phyloP scores from a whole-genome alignment of 2,797 vertebrate species.

The Streptopelia turtur region DNA sequence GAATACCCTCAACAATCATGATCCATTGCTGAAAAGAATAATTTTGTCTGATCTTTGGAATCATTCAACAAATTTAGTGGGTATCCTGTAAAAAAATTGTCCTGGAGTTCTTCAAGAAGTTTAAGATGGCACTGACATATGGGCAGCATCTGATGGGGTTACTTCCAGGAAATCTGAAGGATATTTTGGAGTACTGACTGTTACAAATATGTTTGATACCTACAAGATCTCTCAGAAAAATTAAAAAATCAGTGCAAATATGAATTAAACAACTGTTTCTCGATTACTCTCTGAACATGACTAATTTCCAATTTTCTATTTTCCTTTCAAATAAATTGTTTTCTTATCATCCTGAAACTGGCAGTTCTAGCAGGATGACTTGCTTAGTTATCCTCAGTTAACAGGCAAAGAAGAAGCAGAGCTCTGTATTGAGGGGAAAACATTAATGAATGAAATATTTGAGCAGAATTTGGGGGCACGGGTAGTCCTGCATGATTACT shows the following conservation, averaged over 20 bases:
- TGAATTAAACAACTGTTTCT: not conserved
- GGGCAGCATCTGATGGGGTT: not conserved
- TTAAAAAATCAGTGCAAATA: not conserved
- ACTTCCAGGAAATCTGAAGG: not conserved
- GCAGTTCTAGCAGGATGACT: not conserved
- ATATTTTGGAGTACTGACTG: not conserved
- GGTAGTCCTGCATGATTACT: accelerated
- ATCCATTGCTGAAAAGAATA: not conserved
- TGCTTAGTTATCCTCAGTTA: not conserved
- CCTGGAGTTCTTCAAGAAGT: not conserved
- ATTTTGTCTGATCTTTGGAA: not conserved
- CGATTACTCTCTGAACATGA: not conserved
- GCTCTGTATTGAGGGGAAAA: not conserved
- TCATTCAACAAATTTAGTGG: not conserved
- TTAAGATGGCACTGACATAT: not conserved
- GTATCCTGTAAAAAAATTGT: not conserved
- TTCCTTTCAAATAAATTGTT: not conserved
- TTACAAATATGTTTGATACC: not conserved
- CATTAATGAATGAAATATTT: not conserved
- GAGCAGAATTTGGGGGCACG: not conserved
- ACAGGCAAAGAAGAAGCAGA: not conserved
- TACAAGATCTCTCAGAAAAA: not conserved
- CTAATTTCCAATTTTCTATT: not conserved
- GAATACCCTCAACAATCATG: not conserved
- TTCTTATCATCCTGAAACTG: not conserved